phyloP scores from a whole-genome alignment of 35 echinoderm and acorn worm genomes.

The Ptychodera flava region DNA sequence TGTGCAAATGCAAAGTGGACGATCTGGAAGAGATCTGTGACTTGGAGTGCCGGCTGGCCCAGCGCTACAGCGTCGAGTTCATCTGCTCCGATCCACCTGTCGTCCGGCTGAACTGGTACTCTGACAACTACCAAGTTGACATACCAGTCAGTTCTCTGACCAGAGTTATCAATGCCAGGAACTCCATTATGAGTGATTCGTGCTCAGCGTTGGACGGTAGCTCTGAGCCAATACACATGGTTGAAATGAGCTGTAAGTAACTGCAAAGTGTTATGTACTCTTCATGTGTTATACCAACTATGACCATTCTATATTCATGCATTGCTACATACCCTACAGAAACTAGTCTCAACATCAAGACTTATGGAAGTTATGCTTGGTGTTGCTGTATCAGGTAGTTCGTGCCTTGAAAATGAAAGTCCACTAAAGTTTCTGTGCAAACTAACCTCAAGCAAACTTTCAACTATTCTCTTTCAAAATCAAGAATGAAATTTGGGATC shows the following conservation, averaged over 20 bases:
- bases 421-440: too few species aligned
- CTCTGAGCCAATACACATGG: constrained; percentile 43
- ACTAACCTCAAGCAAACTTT: too few species aligned
- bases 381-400: too few species aligned
- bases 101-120: constrained; percentile 29
- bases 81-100: constrained; percentile 73
- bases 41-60: constrained; percentile 70
- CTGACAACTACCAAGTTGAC: constrained; percentile 27
- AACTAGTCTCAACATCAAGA: too few species aligned
- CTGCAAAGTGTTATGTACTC: too few species aligned
- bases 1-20: constrained; percentile 68
- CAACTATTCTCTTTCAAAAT: too few species aligned
- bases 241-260: constrained; percentile 49
- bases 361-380: too few species aligned
- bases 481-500: too few species aligned
- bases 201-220: constrained; percentile 61
- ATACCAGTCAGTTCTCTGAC: constrained; percentile 54
- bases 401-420: too few species aligned
- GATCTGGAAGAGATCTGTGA: constrained; percentile 85
- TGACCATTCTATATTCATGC: too few species aligned
- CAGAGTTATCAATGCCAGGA: constrained; percentile 77
- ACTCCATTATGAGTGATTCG: constrained; percentile 70
- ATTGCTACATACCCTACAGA: too few species aligned
- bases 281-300: too few species aligned
- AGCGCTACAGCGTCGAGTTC: constrained; percentile 66